Evolutionary conservation across 2,797 vertebrate genomes (phyloP), one percentile per base, ranked within the genome.

Genomic region (Chelidonichthys spinosus): DNA sequence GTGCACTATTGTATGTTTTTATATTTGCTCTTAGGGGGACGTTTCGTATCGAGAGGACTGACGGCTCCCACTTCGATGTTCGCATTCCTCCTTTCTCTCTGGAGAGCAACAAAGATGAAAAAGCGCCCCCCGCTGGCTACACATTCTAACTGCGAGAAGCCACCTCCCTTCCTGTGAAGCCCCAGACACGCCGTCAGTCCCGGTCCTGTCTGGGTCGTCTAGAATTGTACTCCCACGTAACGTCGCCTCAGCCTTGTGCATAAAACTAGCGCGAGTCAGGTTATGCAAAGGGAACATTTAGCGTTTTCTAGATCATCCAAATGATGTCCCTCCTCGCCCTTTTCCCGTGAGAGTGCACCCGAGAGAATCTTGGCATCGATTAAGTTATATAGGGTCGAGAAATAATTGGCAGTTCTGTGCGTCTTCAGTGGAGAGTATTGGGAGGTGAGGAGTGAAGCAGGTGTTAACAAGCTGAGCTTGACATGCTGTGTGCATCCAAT

Each of bases 61-160:
- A 98, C 50, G 97, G 98, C 70, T 99, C 98, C 88, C 97, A 98
- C 91, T 99, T 99, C 14, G 98, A 99, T 11, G 96, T 99, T 72
- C 96, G 98, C 90, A 99, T 99, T 93, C 98, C 98, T 63, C 97
- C 98, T 11, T 99, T 99, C 92, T 99, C 98, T 63, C 92, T 99
- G 94, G 98, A 99, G 92, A 99, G 98, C 95, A 99, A 95, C 89
- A 95, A 95, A 88, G 93, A 95, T 0, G 93, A 95, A 87, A 95
- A 95, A 76, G 93, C 93, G 2, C 92, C 94, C 74, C 94, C 94
- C 43, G 92, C 94, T 87, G 94, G 93, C 49, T 95, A 95, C 88
- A 93, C 93, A 0, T 90, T 94, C 73, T 95, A 92, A 92, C 54
- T 73, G 69, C 81, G 3, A 18, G 17, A 35, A 32, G 42, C 59